A percentile compares a stretch with the other conserved stretches of the same genome.
phyloP scores from a whole-genome alignment of 2,797 vertebrate species.

The Neostethus bicornis region DNA sequence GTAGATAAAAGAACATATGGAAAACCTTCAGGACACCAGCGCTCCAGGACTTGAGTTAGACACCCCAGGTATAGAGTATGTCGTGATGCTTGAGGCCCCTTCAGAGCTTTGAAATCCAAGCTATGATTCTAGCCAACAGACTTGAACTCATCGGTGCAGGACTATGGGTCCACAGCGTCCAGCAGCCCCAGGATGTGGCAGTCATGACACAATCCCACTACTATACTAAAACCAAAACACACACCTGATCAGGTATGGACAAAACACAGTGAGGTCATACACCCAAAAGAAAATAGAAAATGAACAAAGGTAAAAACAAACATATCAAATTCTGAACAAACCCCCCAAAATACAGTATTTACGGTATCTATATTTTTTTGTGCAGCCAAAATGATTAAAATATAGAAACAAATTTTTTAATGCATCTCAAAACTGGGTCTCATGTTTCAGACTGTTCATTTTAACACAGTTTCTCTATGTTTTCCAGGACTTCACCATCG shows the following conservation, averaged over 20 bases:
- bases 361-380: too few species aligned
- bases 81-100: slow-evolving; percentile 10
- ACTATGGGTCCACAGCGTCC: slow-evolving; percentile 63
- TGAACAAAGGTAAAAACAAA: background rate
- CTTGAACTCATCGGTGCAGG: slow-evolving; percentile 37
- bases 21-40: too few species aligned
- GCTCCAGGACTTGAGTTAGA: too few species aligned
- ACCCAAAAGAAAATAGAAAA: background rate
- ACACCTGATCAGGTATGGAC: slow-evolving; percentile 62
- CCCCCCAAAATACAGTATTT: too few species aligned
- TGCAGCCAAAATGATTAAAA: too few species aligned
- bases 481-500: slow-evolving; percentile 56
- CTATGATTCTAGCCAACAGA: slow-evolving; percentile 71
- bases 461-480: slow-evolving; percentile 9
- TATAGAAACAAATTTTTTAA: too few species aligned
- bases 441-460: too few species aligned
- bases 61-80: too few species aligned
- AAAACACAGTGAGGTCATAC: background rate
- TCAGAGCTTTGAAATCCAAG: slow-evolving; percentile 59
- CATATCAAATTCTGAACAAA: too few species aligned
- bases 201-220: slow-evolving; percentile 54
- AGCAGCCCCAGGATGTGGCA: slow-evolving; percentile 28
- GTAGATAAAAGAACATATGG: too few species aligned
- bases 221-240: slow-evolving; percentile 57
- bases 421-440: too few species aligned